Conservation (phyloP, 1,140 invertebrate species). For the Chrysoperla carnea region DNA sequence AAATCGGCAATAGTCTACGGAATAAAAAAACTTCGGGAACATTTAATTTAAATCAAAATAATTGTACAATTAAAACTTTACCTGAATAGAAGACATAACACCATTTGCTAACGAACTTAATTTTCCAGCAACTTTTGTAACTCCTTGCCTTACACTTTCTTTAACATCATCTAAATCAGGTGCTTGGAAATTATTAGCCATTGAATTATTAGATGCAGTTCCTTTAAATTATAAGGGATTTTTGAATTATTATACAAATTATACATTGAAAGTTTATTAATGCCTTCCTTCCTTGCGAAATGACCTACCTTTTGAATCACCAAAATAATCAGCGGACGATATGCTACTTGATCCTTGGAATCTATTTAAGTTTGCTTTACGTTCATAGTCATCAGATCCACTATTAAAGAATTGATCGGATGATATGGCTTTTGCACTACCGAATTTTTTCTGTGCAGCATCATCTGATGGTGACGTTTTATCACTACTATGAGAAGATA, state of each 20-base stretch:
- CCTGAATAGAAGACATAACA: slow-evolving; percentile 84
- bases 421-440: slow-evolving; percentile 90
- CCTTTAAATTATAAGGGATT: slow-evolving; percentile 1
- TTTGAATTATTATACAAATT: background rate
- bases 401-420: slow-evolving; percentile 91
- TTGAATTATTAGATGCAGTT: slow-evolving; percentile 5
- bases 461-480: slow-evolving; percentile 14
- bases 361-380: slow-evolving; percentile 27
- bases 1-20: too few species aligned
- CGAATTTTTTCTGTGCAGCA: slow-evolving; percentile 87
- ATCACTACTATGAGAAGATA: too few species aligned
- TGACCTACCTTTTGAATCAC: slow-evolving; percentile 28
- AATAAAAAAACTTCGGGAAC: too few species aligned
- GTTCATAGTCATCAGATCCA: slow-evolving; percentile 38
- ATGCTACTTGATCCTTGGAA: slow-evolving; percentile 88
- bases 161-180: slow-evolving; percentile 86
- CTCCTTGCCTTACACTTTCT: slow-evolving; percentile 89
- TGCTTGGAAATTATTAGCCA: slow-evolving; percentile 21
- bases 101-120: slow-evolving; percentile 87
- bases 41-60: too few species aligned
- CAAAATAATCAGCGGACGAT: slow-evolving; percentile 92
- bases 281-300: background rate
- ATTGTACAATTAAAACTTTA: background rate
- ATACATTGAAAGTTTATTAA: background rate
- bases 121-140: slow-evolving; percentile 89